Evolutionary conservation across 1,140 invertebrate genomes (phyloP).

Genomic region (Zeugodacus cucurbitae): DNA sequence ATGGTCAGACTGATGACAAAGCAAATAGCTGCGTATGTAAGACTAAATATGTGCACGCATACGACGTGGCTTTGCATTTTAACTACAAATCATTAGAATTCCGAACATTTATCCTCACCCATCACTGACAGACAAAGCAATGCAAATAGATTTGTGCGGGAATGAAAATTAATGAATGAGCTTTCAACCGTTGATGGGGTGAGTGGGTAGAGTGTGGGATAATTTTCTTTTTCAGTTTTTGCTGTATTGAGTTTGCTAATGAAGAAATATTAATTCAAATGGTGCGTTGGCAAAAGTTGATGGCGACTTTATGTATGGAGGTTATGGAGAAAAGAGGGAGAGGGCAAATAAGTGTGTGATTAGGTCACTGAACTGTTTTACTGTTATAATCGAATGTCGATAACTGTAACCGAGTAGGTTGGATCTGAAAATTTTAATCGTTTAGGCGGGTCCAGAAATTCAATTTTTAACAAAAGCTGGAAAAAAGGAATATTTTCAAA

Average conservation of each 20-base stretch:
- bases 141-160: background rate
- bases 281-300: background rate
- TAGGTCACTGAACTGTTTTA: no score
- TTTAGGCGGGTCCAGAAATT: no score
- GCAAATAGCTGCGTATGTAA: background rate
- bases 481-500: no score
- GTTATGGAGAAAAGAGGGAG: no score
- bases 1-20: background rate
- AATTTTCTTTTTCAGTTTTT: background rate
- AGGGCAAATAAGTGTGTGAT: no score
- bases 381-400: no score
- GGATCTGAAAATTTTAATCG: no score
- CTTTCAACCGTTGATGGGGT: background rate
- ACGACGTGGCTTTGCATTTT: background rate
- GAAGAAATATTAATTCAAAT: constrained; percentile 17
- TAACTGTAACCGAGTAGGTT: no score
- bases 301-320: no score
- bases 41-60: background rate
- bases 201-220: background rate
- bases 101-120: background rate
- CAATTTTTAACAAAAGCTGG: no score
- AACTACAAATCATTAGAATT: constrained; percentile 16
- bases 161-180: background rate
- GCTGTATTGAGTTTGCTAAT: background rate
- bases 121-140: background rate